Evolutionary conservation across 1,140 invertebrate species (phyloP), one percentile per base, ranked within the genome.

Genomic region (Sarcophaga bullata): DNA sequence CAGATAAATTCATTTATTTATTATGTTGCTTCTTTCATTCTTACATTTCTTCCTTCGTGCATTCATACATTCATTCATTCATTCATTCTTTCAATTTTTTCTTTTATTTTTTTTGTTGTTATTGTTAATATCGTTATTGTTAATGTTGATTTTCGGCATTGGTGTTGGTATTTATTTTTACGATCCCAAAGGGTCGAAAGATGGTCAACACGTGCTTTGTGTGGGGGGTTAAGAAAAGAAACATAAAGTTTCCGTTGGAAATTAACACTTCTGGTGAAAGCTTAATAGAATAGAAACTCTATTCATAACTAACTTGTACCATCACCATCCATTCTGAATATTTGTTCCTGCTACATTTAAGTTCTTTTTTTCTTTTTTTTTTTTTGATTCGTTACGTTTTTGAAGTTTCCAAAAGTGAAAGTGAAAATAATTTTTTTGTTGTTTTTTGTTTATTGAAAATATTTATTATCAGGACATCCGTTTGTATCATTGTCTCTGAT

Each of bases 1-100:
- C 75, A 78, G 75, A 78, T 78, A 78, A 78, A 78, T 78, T 78
- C 17, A 76, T 76, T 76, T 76, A 76, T 76, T 76, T 78, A 50
- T 78, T 78, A 50, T 50, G 48, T 78, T 78, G 9, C 75, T 50
- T 78, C 50, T 49, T 76, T 76, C 62, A 72, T 19, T 72, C 9
- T 72, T 8, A 2, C 62, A 17, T 19, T 72, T 19, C 19, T 25
- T 9, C 17, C 17, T 9, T 72, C 17, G 17, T 37, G 1, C 25
- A 37, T 37, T 37, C 25, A 37, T 37, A 2, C 0, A 49, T 37
- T 37, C 25, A 37, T 37, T 37, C 25, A 37, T 37, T 37, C 0
- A 49, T 49, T 49, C 73, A 73, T 15, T 58, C 54, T 58, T n/a
- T 58, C 54, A 58, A n/a, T 58, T 58, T 58, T 58, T n/a, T 13